phyloP scores from a whole-genome alignment of 2,797 vertebrate species.

The Acropternis orthonyx region DNA sequence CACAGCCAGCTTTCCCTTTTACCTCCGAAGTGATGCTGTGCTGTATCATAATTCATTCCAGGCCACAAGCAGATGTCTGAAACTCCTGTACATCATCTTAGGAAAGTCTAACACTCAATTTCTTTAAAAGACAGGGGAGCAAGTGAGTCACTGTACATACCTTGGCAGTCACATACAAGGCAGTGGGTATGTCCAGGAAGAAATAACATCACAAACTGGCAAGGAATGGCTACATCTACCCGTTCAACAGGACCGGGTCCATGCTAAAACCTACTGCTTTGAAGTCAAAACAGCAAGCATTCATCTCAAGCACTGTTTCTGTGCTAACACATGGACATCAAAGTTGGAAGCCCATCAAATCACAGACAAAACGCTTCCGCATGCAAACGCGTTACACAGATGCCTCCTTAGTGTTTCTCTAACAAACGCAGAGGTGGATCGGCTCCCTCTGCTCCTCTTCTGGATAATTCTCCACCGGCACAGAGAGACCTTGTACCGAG shows the following conservation, averaged over 20 bases:
- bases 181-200: background rate
- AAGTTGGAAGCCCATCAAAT: background rate
- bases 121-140: background rate
- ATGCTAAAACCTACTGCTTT: background rate
- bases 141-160: constrained; percentile 17
- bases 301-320: background rate
- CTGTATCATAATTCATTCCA: background rate
- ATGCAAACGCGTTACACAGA: background rate
- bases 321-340: background rate
- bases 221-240: background rate
- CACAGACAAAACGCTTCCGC: background rate
- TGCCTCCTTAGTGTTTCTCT: background rate
- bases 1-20: background rate
- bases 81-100: background rate
- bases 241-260: background rate
- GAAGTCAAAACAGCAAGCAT: fast-evolving
- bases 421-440: background rate
- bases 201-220: constrained; percentile 18
- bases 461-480: constrained; percentile 4
- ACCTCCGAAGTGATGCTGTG: background rate
- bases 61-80: background rate
- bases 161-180: background rate
- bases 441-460: background rate
- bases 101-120: background rate
- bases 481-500: fast-evolving